A percentile compares a stretch with the other conserved stretches of the same genome.
Conservation (phyloP, 2,888 invertebrate genomes). For the Sinhomidia bicolor region DNA sequence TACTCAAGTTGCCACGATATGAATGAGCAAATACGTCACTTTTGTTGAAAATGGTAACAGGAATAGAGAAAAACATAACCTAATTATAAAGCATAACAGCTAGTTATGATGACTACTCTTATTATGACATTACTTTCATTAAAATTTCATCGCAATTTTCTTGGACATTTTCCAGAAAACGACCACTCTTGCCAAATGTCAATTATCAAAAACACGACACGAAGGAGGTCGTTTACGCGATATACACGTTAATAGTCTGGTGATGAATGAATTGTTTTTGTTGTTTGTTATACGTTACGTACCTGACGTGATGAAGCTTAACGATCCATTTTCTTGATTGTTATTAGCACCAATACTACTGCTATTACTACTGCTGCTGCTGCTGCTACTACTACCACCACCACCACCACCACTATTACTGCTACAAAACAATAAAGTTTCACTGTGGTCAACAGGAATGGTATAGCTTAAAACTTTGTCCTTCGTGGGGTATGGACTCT, state of each 20-base stretch:
- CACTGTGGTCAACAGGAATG: conserved; percentile 67
- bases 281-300: no score
- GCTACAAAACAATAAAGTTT: conserved; percentile 51
- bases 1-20: no score
- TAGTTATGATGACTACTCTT: neutral
- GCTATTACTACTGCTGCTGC: neutral
- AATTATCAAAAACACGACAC: neutral
- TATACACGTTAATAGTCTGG: neutral
- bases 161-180: conserved; percentile 19
- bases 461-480: conserved; percentile 70
- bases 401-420: conserved; percentile 18
- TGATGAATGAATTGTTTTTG: conserved; percentile 23
- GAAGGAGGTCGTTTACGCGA: neutral
- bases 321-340: conserved; percentile 48
- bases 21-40: no score
- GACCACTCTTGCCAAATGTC: neutral
- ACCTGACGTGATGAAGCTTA: conserved; percentile 66
- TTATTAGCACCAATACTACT: conserved; percentile 15
- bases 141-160: neutral
- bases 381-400: conserved; percentile 23
- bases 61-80: neutral
- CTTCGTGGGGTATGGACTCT: conserved; percentile 67
- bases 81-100: neutral
- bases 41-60: neutral
- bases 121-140: neutral